Evolutionary conservation across 2,888 invertebrate genomes (phyloP), one percentile per base, ranked within the genome.

Genomic region (Drosophila rellima): DNA sequence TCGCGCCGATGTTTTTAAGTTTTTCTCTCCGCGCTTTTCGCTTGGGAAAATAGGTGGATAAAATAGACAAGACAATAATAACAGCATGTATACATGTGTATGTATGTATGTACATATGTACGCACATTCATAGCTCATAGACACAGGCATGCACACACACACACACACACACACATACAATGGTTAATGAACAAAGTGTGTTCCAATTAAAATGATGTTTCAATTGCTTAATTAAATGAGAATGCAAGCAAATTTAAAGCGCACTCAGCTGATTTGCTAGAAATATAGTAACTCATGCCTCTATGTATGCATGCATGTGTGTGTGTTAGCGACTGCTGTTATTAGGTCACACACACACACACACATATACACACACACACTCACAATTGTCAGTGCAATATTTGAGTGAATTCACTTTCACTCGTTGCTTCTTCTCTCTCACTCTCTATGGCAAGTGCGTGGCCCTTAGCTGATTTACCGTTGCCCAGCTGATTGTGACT

Each of bases 31-130:
- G 10, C 37, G 10, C 17, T 44, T 48, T 20, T 5, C 7, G 51
- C 47, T 60, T 57, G 59, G 71, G 59, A 67, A 81, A 74, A 84
- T 71, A 74, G 70, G 39, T 44, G 23, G 15, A 31, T 35, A 40
- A 45, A 42, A n/a, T n/a, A 47, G 54, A 35, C 52, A 10, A 10
- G 33, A 31, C 35, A 18, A 18, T 10, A 42, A 42, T 11, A 39
- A 44, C 23, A n/a, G 20, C 42, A 55, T 55, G 15, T 44, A 11
- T 20, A 48, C 18, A 23, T 33, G 47, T 10, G 6, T 40, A 62
- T 26, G 20, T 55, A 54, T 13, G 17, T 42, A 50, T 40, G 18
- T 59, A 45, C 7, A 18, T 55, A 59, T 40, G n/a, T n/a, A n/a
- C n/a, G n/a, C n/a, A 29, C 29, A 48, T 52, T 7, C 20, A 18